These are phyloP conservation scores for Xestoiulus laeticollis DNA, from an alignment of 2,888 invertebrate genomes.

Conservation along the genomic window DNA sequence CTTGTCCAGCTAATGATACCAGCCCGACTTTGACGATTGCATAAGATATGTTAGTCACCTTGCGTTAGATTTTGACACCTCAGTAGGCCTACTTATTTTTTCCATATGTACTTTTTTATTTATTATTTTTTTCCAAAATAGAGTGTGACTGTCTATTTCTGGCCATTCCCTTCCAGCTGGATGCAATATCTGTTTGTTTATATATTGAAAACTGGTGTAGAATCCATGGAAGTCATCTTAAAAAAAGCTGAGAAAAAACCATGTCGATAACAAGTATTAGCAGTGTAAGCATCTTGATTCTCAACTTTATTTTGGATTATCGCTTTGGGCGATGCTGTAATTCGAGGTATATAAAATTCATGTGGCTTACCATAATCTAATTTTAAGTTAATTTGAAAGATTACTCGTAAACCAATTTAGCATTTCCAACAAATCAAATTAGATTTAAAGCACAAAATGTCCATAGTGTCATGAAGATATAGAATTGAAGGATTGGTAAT, in stretches of 20 bases:
- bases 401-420: no score
- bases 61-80: background rate
- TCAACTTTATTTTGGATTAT: background rate
- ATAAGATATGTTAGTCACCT: background rate
- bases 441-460: no score
- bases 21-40: background rate
- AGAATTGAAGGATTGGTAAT: no score
- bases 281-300: background rate
- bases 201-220: background rate
- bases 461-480: no score
- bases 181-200: background rate
- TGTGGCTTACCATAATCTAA: no score
- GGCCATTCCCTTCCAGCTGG: background rate
- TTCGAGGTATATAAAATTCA: no score
- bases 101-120: background rate
- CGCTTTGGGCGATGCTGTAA: no score
- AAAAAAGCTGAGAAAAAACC: background rate
- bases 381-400: no score
- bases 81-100: background rate
- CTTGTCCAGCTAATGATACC: background rate
- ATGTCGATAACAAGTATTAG: background rate
- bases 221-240: background rate
- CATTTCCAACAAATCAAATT: no score
- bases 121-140: constrained; percentile 19
- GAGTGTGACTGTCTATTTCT: background rate